Conservation (phyloP, 1,140 invertebrate species). For the Luehdorfia chinensis region DNA sequence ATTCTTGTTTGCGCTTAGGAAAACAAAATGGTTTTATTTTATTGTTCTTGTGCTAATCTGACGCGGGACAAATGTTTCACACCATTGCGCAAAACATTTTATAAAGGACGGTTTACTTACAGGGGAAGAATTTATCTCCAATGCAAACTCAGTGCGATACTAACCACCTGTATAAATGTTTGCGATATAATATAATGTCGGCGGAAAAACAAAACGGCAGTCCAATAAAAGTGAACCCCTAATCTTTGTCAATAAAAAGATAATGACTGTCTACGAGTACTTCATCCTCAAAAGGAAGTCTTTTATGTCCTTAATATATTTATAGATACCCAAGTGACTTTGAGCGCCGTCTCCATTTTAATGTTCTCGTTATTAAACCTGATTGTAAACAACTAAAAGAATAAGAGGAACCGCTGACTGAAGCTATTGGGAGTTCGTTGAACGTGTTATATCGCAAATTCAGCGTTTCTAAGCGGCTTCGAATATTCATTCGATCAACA, state of each 20-base stretch:
- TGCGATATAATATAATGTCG: neutral
- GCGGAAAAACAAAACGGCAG: neutral
- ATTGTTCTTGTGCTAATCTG: slow-evolving; percentile 6
- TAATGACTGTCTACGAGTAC: slow-evolving; percentile 5
- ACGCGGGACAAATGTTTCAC: slow-evolving; percentile 11
- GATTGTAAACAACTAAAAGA: slow-evolving; percentile 6
- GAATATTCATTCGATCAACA: slow-evolving; percentile 56
- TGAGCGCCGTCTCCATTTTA: slow-evolving; percentile 1
- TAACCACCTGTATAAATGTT: slow-evolving; percentile 11
- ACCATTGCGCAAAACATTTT: slow-evolving; percentile 1
- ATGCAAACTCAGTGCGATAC: neutral
- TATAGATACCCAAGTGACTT: neutral
- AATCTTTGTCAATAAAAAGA: slow-evolving; percentile 12
- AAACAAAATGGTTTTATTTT: slow-evolving; percentile 13
- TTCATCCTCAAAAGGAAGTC: neutral
- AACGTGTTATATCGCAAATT: slow-evolving; percentile 25
- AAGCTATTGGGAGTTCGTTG: slow-evolving; percentile 18
- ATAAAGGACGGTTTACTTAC: slow-evolving; percentile 7
- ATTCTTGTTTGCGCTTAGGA: too few relatives aligned
- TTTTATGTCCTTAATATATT: slow-evolving; percentile 9
- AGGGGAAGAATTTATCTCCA: slow-evolving; percentile 3
- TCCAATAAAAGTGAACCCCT: slow-evolving; percentile 4
- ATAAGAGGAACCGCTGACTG: slow-evolving; percentile 22
- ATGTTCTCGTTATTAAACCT: neutral
- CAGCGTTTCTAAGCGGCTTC: slow-evolving; percentile 32